These are phyloP conservation scores for Megalops atlanticus DNA, from an alignment of 2,113 vertebrate genomes.

Conservation along the genomic window DNA sequence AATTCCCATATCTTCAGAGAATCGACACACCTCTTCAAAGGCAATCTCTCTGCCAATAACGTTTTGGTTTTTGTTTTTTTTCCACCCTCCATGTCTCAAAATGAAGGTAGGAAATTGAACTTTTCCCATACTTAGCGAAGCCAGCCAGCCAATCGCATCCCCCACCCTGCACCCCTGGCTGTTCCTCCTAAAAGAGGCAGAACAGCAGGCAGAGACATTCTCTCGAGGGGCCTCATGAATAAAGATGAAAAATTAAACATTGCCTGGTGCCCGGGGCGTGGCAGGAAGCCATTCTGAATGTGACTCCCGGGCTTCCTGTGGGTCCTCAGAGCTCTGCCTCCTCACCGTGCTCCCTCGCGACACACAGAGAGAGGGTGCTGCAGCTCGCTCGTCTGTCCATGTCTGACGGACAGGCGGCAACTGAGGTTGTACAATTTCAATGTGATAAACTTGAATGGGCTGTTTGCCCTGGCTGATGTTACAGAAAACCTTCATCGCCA, in stretches of 20 bases:
- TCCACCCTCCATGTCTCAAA: not conserved
- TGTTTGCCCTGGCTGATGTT: no score
- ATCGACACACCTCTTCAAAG: not conserved
- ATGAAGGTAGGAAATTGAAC: not conserved
- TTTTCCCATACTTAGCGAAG: not conserved
- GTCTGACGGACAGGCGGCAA: not conserved
- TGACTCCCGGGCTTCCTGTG: not conserved
- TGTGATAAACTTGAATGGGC: no score
- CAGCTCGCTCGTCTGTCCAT: not conserved
- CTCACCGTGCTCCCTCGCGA: not conserved
- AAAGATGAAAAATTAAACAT: not conserved
- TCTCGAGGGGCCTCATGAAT: constrained; percentile 6
- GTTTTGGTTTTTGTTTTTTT: not conserved
- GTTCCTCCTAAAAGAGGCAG: not conserved
- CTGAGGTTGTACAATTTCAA: no score
- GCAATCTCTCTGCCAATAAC: not conserved
- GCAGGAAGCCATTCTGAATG: not conserved
- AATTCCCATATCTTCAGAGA: not conserved
- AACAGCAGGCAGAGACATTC: constrained; percentile 4
- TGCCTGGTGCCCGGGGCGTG: not conserved
- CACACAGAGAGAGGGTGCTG: not conserved
- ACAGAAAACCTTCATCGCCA: no score
- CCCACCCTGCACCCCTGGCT: no score
- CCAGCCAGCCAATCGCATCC: not conserved
- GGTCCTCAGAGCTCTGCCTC: not conserved